phyloP scores from a whole-genome alignment of 2,888 invertebrate species.

The Pyrrhia umbra region DNA sequence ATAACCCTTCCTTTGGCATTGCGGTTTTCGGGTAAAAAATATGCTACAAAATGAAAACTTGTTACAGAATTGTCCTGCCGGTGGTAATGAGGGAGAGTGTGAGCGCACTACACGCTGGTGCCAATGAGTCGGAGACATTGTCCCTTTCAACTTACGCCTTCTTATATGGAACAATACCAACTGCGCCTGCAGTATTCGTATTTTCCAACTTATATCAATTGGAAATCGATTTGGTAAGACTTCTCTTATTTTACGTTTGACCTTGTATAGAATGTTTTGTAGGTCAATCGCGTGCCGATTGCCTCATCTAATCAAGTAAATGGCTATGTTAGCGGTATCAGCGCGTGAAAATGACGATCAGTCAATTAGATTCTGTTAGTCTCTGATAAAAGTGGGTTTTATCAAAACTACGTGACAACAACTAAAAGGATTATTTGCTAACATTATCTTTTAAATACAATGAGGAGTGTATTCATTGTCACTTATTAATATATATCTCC shows the following conservation, averaged over 20 bases:
- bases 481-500: too few species aligned
- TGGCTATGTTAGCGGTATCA: constrained; percentile 21
- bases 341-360: not conserved
- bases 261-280: not conserved
- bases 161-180: constrained; percentile 98
- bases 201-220: constrained; percentile 96
- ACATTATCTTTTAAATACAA: not conserved
- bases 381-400: not conserved
- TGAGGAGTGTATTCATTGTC: too few species aligned
- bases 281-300: constrained; percentile 1
- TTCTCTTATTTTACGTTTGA: not conserved
- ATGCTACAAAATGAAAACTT: not conserved
- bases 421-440: constrained; percentile 5
- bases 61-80: constrained; percentile 93
- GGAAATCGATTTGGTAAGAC: constrained; percentile 95
- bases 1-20: too few species aligned
- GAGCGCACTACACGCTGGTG: constrained; percentile 93
- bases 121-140: constrained; percentile 93
- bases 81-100: constrained; percentile 96
- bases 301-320: constrained; percentile 20
- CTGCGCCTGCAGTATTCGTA: constrained; percentile 98
- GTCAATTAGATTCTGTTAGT: constrained; percentile 10
- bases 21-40: too few species aligned
- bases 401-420: not conserved
- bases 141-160: constrained; percentile 98